Percentiles rank a stretch among this genome's conserved stretches.
phyloP scores from a whole-genome alignment of 2,113 vertebrate genomes.

The Austrofundulus limnaeus region DNA sequence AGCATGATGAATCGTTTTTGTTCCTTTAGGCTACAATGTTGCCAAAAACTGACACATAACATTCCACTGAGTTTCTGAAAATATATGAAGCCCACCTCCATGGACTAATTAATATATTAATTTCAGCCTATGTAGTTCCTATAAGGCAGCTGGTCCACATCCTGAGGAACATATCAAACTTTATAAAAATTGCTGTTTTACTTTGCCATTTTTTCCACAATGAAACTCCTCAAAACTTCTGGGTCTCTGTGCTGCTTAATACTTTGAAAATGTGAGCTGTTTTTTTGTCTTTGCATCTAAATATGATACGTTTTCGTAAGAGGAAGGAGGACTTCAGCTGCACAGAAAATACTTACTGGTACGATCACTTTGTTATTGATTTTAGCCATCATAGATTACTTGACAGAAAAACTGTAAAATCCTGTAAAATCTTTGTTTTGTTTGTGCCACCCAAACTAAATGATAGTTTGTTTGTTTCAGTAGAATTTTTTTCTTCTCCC shows the following conservation, averaged over 20 bases:
- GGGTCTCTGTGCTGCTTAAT: background rate
- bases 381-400: background rate
- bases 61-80: background rate
- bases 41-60: background rate
- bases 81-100: background rate
- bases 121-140: background rate
- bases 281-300: too few species aligned
- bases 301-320: too few species aligned
- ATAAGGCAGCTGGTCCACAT: too few species aligned
- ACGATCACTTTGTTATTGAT: background rate
- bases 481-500: slow-evolving; percentile 10
- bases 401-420: slow-evolving; percentile 2
- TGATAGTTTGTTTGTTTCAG: slow-evolving; percentile 9
- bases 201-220: background rate
- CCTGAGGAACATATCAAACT: background rate
- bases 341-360: slow-evolving; percentile 5
- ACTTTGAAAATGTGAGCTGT: background rate
- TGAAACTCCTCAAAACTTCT: too few species aligned
- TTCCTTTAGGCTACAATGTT: background rate
- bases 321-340: slow-evolving; percentile 4
- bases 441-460: slow-evolving; percentile 9
- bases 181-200: background rate
- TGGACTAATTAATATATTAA: background rate
- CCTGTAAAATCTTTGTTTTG: slow-evolving; percentile 28
- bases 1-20: background rate